Base-by-base conservation (phyloP, 1,140 invertebrate species). In the Rhopalosiphum padi region DNA sequence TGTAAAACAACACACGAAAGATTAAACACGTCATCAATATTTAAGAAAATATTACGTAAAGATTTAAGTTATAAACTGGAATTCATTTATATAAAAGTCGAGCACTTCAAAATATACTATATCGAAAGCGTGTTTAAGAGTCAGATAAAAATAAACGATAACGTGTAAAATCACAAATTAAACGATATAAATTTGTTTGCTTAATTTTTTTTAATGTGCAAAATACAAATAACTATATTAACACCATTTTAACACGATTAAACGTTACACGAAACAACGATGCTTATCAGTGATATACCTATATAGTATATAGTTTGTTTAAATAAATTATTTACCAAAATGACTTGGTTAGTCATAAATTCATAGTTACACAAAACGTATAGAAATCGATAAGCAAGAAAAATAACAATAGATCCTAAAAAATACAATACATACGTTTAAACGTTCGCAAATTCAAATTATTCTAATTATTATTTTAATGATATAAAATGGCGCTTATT, bases 151-250 rank as follows among this genome's bases (percentile, higher is more conserved):
- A 18, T 77, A 4, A 77, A 77, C 30, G 60, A 77, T 77, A 77
- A 77, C 30, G 30, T 77, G n/a, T 77, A n/a, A 77, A 77, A 77
- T 77, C 30, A 77, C 60, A n/a, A 77, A 77, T 77, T 77, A 77
- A 77, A 77, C 15, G 4, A 77, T 77, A 53, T 23, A 23, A 23
- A 77, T 35, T 35, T 77, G 15, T 77, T 77, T 77, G 1, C 30
- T n/a, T n/a, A 77, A 77, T n/a, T n/a, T 68, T n/a, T n/a, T 77
- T 77, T n/a, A 77, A 77, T n/a, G 30, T 77, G n/a, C 60, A n/a
- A 11, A 77, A n/a, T 35, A 77, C 15, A 77, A n/a, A n/a, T n/a
- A n/a, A n/a, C 3, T 1, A 30, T n/a, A 68, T 68, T 18, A 68
- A 68, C 60, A 68, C 60, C 60, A n/a, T n/a, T 68, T 77, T n/a